Evolutionary conservation across 2,113 vertebrate genomes (phyloP).

Genomic region (Ploceus nigricollis): DNA sequence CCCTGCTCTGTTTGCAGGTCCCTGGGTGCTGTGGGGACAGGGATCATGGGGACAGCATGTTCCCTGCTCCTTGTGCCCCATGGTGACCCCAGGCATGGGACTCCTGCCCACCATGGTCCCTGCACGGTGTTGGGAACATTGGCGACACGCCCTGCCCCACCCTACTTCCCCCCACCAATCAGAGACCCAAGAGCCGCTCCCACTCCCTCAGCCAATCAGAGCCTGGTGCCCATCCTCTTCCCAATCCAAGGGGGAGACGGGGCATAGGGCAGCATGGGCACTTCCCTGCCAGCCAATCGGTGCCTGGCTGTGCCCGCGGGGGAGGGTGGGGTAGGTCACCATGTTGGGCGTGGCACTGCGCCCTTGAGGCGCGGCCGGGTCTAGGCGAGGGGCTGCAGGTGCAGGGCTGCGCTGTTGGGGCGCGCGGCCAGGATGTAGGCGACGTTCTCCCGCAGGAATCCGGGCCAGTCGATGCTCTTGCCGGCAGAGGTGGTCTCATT

Average conservation of each 20-base stretch:
- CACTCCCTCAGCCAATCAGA: neutral
- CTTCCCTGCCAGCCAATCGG: neutral
- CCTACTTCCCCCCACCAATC: neutral
- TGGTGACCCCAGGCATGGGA: fast-evolving
- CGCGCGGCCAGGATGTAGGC: slow-evolving; percentile 89
- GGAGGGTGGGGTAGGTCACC: neutral
- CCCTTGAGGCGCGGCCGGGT: neutral
- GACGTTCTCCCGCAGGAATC: slow-evolving; percentile 86
- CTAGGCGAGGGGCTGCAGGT: slow-evolving; percentile 86
- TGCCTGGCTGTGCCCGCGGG: neutral
- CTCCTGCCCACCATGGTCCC: fast-evolving
- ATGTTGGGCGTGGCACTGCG: neutral
- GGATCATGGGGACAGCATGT: neutral
- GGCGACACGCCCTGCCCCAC: neutral
- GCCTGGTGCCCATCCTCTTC: neutral
- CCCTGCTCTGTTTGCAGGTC: neutral
- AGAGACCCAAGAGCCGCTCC: neutral
- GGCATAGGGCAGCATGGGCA: fast-evolving
- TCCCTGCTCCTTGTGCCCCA: neutral
- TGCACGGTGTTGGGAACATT: fast-evolving
- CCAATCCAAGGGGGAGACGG: neutral
- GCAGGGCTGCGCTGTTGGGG: slow-evolving; percentile 89
- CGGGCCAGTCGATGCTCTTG: slow-evolving; percentile 83
- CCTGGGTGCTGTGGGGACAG: neutral
- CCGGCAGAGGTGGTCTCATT: neutral